Conservation (phyloP, 2,888 invertebrate species). For the Mesochorus sp. region DNA sequence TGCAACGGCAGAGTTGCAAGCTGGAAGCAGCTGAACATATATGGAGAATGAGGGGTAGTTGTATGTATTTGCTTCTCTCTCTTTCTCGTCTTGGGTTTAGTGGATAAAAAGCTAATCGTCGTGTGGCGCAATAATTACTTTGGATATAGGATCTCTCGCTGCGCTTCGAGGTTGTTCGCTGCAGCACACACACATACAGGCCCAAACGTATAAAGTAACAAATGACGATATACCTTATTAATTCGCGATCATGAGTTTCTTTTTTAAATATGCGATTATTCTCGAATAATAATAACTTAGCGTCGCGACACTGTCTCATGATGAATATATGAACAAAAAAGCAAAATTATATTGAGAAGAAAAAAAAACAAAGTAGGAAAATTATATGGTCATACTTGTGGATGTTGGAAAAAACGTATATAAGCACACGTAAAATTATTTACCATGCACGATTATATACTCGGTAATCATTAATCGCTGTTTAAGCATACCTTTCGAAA, state of each 20-base stretch:
- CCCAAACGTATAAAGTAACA: not conserved
- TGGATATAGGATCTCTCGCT: slow-evolving; percentile 60
- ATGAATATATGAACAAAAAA: not conserved
- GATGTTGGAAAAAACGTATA: slow-evolving; percentile 23
- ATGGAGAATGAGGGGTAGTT: slow-evolving; percentile 16
- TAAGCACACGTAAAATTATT: slow-evolving; percentile 38
- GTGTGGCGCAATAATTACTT: slow-evolving; percentile 78
- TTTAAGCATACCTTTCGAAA: slow-evolving; percentile 79
- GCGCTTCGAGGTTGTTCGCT: slow-evolving; percentile 53
- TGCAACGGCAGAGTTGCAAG: slow-evolving; percentile 10
- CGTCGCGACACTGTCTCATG: too few species aligned
- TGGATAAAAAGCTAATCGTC: slow-evolving; percentile 79
- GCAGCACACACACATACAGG: not conserved
- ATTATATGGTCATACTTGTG: too few species aligned
- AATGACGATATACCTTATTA: slow-evolving; percentile 53
- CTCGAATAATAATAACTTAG: not conserved
- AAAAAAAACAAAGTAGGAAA: slow-evolving; percentile 3
- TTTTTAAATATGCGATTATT: not conserved
- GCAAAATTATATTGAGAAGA: not conserved
- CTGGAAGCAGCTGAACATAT: slow-evolving; percentile 5
- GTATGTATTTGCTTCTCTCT: slow-evolving; percentile 35
- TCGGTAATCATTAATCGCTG: slow-evolving; percentile 54
- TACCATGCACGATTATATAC: slow-evolving; percentile 53
- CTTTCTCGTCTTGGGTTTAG: slow-evolving; percentile 62
- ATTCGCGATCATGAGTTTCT: slow-evolving; percentile 22